A percentile compares a stretch with the other conserved stretches of the same genome.
phyloP scores from a whole-genome alignment of 1,140 invertebrate genomes.

The Sminthurinus signatus region DNA sequence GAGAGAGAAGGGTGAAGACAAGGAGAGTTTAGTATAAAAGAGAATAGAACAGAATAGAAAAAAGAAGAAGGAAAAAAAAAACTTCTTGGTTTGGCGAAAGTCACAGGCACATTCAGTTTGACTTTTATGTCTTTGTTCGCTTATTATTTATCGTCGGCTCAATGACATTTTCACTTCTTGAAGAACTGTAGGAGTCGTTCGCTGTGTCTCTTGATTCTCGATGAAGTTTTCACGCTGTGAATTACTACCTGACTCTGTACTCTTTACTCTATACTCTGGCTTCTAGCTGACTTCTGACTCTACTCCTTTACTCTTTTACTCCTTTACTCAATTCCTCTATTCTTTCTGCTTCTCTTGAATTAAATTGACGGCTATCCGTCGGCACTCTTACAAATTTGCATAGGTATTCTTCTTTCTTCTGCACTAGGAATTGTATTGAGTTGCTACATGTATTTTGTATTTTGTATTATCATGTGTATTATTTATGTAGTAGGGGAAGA shows the following conservation, averaged over 20 bases:
- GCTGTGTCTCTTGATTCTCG: neutral
- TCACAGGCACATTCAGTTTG: conserved; percentile 23
- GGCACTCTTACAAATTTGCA: neutral
- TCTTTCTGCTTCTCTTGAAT: neutral
- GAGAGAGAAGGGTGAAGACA: neutral
- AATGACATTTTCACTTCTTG: conserved; percentile 20
- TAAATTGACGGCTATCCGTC: conserved; percentile 1
- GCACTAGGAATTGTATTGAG: neutral
- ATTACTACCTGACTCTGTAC: conserved; percentile 13
- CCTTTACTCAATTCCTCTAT: neutral
- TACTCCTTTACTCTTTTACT: neutral
- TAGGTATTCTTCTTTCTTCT: neutral
- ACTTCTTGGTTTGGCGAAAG: conserved; percentile 10
- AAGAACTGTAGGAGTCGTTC: conserved; percentile 13
- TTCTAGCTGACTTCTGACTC: neutral
- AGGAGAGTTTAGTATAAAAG: too few species aligned
- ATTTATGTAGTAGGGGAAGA: too few species aligned
- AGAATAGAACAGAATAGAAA: too few species aligned
- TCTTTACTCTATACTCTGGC: neutral
- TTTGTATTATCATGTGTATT: too few species aligned
- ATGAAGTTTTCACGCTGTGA: conserved; percentile 19
- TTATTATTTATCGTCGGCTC: conserved; percentile 18
- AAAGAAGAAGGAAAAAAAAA: neutral
- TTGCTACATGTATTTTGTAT: neutral
- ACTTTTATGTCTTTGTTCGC: conserved; percentile 28